phyloP scores from a whole-genome alignment of 2,888 invertebrate genomes.

The Mimas tiliae region DNA sequence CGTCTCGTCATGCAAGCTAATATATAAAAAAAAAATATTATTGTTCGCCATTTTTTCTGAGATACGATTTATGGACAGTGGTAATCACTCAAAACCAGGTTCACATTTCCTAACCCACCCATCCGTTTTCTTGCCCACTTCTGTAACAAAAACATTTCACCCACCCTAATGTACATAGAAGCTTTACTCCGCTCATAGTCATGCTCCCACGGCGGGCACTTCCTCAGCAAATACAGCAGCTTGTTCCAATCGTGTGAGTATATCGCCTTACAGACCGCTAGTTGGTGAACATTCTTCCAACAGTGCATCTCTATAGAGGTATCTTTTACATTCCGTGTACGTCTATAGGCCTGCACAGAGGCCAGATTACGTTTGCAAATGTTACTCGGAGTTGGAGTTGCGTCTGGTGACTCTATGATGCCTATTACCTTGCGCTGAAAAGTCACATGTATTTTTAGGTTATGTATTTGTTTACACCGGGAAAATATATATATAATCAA shows the following conservation, averaged over 20 bases:
- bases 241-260: conserved; percentile 74
- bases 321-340: conserved; percentile 35
- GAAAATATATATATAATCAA: neutral
- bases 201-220: conserved; percentile 64
- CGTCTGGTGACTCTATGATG: conserved; percentile 44
- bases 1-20: no score
- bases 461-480: neutral
- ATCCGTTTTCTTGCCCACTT: neutral
- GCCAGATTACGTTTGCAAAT: conserved; percentile 56
- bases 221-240: conserved; percentile 63
- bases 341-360: conserved; percentile 50
- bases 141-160: conserved; percentile 36
- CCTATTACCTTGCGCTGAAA: conserved; percentile 60
- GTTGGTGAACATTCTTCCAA: conserved; percentile 47
- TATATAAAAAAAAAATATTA: no score
- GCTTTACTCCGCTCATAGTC: conserved; percentile 39
- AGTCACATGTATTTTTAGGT: neutral
- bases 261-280: conserved; percentile 59
- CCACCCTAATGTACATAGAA: conserved; percentile 61
- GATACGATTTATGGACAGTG: no score
- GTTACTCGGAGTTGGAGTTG: conserved; percentile 37
- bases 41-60: no score
- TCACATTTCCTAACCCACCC: no score
- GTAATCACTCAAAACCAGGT: no score
- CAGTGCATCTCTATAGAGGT: conserved; percentile 31